Evolutionary conservation across 2,888 invertebrate genomes (phyloP), one percentile per base, ranked within the genome.

Genomic region (Sclerodermus sp.): DNA sequence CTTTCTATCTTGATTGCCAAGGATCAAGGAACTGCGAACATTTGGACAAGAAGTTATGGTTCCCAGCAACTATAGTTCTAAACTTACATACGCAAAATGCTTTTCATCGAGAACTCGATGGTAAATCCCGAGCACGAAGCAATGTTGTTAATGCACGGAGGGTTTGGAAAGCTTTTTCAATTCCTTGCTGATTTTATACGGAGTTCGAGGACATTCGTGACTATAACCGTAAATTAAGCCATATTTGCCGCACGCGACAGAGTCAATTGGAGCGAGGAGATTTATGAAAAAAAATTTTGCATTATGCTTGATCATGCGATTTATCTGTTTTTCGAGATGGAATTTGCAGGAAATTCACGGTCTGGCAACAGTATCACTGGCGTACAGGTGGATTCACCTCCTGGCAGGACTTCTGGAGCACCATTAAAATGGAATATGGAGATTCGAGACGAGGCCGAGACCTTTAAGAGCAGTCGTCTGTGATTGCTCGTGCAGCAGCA

Each of bases 381-480:
- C 12, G 14, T 30, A 32, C 17, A 8, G 29, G 31, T 29, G 23
- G 41, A 41, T 49, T 37, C 40, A 36, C 42, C 46, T 53, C 49
- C 55, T 52, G 50, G 50, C 52, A 36, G 51, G 45, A 43, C 40
- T 45, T 45, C 48, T 45, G 45, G 47, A 51, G 51, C 47, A 39
- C 56, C 51, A 56, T 58, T 56, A 58, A 53, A 58, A 56, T 58
- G 53, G 56, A 51, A 56, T 54, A 54, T 56, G 56, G 56, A 56
- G 48, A 56, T 54, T 54, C 44, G 46, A 49, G 47, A 45, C 13
- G 39, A 44, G 48, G 23, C 39, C 15, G 56, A 31, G 44, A 46
- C 56, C 56, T 54, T 57, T 42, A 57, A 56, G 49, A 54, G 49
- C 57, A 44, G 53, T 53, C 56, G 48, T n/a, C 51, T 38, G 45